Evolutionary conservation across 1,140 invertebrate genomes (phyloP).

Genomic region (Piezodorus guildinii): DNA sequence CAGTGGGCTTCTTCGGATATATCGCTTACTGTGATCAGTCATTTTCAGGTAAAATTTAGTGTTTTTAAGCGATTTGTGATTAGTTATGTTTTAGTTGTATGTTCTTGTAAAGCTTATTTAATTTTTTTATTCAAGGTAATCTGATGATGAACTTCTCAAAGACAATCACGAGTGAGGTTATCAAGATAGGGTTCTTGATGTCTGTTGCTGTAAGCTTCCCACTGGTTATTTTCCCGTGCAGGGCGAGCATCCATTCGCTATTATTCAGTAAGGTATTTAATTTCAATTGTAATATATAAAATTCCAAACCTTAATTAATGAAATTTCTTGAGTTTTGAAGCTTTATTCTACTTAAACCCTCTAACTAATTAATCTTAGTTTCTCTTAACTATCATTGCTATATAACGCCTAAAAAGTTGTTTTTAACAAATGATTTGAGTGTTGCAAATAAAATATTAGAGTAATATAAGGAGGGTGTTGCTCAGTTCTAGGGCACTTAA

Average conservation of each 20-base stretch:
- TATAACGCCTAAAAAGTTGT: too few species aligned
- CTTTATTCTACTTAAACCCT: too few species aligned
- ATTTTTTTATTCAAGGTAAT: constrained; percentile 53
- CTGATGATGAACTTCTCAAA: constrained; percentile 75
- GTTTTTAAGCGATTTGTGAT: constrained; percentile 15
- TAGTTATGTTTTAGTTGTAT: not conserved
- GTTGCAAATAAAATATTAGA: too few species aligned
- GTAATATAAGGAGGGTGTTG: too few species aligned
- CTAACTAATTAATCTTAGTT: too few species aligned
- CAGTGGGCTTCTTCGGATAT: constrained; percentile 90
- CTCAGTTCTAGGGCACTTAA: too few species aligned
- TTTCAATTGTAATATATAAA: constrained; percentile 17
- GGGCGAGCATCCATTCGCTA: constrained; percentile 85
- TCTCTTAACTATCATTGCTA: too few species aligned
- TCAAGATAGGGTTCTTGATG: constrained; percentile 87
- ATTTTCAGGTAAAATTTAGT: constrained; percentile 46
- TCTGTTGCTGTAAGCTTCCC: constrained; percentile 93
- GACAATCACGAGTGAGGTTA: constrained; percentile 67
- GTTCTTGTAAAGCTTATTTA: not conserved
- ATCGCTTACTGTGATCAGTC: constrained; percentile 72
- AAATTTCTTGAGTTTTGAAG: too few species aligned
- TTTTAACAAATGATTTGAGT: too few species aligned
- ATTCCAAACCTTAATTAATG: too few species aligned
- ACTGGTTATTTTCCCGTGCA: constrained; percentile 89
- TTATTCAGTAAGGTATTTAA: constrained; percentile 65